Conservation (phyloP, 2,113 vertebrate genomes). For the Mungos mungo region DNA sequence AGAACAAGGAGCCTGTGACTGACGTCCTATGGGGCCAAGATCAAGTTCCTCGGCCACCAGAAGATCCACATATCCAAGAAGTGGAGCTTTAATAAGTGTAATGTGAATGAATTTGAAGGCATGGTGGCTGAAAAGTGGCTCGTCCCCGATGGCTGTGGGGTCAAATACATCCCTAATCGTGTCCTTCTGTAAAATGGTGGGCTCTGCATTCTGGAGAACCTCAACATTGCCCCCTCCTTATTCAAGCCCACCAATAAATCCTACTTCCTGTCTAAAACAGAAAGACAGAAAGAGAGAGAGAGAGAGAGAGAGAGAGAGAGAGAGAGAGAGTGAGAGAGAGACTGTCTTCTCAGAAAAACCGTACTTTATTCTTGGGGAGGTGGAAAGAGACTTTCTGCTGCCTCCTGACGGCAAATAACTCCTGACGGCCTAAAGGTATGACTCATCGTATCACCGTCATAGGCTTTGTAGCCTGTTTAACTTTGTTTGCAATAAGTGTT, state of each 20-base stretch:
- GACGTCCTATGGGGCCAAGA: neutral
- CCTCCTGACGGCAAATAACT: conserved; percentile 33
- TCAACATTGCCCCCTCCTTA: neutral
- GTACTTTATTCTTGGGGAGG: neutral
- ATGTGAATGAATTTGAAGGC: neutral
- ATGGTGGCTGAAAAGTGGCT: neutral
- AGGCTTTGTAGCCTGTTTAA: neutral
- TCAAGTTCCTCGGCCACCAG: neutral
- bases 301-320: neutral
- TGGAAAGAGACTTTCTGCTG: neutral
- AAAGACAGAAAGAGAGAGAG: neutral
- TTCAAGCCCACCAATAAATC: neutral
- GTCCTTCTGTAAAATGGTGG: neutral
- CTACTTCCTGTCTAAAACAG: neutral
- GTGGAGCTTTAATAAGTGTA: neutral
- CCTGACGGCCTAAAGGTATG: neutral
- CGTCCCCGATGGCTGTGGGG: neutral
- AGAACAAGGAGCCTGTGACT: neutral
- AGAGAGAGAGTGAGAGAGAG: no score
- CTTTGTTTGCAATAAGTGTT: neutral
- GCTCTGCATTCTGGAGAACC: neutral
- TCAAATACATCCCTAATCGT: neutral
- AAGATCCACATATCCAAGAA: neutral
- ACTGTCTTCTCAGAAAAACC: neutral
- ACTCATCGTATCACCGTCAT: neutral